phyloP scores from a whole-genome alignment of 1,140 invertebrate species.

The Musca domestica region DNA sequence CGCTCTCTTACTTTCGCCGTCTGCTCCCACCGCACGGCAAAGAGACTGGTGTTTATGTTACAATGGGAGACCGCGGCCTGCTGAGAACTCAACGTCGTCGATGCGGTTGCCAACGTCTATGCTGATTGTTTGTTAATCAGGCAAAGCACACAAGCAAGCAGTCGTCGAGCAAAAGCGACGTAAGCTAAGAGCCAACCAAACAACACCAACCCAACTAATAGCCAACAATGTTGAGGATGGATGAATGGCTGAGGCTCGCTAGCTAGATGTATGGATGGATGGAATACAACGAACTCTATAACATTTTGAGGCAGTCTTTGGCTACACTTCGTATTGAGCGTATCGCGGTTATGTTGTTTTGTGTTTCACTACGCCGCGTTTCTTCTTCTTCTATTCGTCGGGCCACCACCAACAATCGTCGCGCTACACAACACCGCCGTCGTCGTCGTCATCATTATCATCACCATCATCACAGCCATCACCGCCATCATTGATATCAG shows the following conservation, averaged over 20 bases:
- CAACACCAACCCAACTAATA: slow-evolving; percentile 3
- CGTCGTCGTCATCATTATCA: slow-evolving; percentile 9
- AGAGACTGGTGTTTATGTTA: too few species aligned
- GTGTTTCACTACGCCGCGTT: slow-evolving; percentile 35
- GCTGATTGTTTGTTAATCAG: neutral
- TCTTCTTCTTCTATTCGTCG: slow-evolving; percentile 11
- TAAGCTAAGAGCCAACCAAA: slow-evolving; percentile 2
- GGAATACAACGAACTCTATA: slow-evolving; percentile 53
- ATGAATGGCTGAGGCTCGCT: slow-evolving; percentile 21
- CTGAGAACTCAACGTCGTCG: neutral
- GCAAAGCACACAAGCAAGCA: neutral
- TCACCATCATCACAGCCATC: slow-evolving; percentile 16
- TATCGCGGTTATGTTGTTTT: slow-evolving; percentile 51
- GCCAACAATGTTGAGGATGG: slow-evolving; percentile 17
- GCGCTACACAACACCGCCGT: neutral
- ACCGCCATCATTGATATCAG: slow-evolving; percentile 1
- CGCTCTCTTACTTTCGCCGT: too few species aligned
- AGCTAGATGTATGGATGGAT: slow-evolving; percentile 21
- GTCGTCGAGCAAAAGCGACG: neutral
- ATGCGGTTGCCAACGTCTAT: slow-evolving; percentile 21
- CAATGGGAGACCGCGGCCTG: neutral
- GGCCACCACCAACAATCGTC: slow-evolving; percentile 11
- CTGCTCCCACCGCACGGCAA: too few species aligned
- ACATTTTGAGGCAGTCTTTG: slow-evolving; percentile 55
- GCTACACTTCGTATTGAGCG: slow-evolving; percentile 54